Evolutionary conservation across 1,140 invertebrate genomes (phyloP), one percentile per base, ranked within the genome.

Genomic region (Ericerus pela): DNA sequence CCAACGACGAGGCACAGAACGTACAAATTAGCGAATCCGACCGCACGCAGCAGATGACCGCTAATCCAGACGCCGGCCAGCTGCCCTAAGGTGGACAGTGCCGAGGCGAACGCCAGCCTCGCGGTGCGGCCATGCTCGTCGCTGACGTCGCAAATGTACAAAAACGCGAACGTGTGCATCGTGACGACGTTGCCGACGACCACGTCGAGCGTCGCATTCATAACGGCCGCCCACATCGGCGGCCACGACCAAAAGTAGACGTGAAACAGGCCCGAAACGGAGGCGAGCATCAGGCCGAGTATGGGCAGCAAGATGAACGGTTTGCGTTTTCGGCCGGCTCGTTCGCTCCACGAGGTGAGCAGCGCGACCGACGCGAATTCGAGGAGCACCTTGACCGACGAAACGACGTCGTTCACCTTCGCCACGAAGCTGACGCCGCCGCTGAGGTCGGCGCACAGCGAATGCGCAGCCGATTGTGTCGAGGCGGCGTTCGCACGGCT

Each of bases 281-380:
- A 33, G 8, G 56, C 58, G 11, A 62, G 18, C 1, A 62, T 30
- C 28, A 58, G 56, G 2, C 62, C 62, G 5, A 58, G 14, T 16
- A 70, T 64, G 1, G 73, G 67, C 8, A 73, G 30, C 1, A 73
- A 57, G 27, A 76, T 66, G 1, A 73, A 67, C 8, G 71, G 58
- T 61, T 70, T 74, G 27, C 72, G 60, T 10, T 70, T 65, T 29
- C 54, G 58, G 12, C 59, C 62, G 31, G 59, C 61, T 8, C 3
- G 64, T 20, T 59, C 63, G 51, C 47, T 64, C 62, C 51, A 71
- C 26, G 28, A 64, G 18, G 27, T 63, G n/a, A n/a, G n/a, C n/a
- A n/a, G n/a, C n/a, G n/a, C n/a, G n/a, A n/a, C n/a, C n/a, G n/a
- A n/a, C n/a, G n/a, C n/a, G n/a, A n/a, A n/a, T n/a, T n/a, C n/a